Evolutionary conservation across 2,888 invertebrate genomes (phyloP).

Genomic region (Nephrotoma guestfalica): DNA sequence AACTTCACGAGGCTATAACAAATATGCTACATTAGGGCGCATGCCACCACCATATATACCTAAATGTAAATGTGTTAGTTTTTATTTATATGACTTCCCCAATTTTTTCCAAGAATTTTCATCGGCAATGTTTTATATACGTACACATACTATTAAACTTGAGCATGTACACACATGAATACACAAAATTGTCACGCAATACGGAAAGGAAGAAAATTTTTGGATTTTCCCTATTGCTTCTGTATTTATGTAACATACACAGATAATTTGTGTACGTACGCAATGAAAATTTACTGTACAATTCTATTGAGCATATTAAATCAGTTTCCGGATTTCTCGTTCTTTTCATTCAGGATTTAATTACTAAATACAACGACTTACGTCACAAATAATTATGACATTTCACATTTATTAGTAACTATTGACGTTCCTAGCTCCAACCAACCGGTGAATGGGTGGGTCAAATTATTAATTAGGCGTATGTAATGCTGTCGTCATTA

Average conservation of each 20-base stretch:
- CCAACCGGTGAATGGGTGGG: background rate
- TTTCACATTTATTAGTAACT: background rate
- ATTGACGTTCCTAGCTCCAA: background rate
- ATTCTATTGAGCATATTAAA: background rate
- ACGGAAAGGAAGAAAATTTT: background rate
- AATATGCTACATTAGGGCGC: background rate
- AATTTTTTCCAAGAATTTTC: background rate
- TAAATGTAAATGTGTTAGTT: background rate
- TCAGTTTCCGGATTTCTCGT: background rate
- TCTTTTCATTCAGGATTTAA: background rate
- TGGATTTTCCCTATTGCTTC: background rate
- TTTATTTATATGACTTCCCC: background rate
- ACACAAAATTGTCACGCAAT: background rate
- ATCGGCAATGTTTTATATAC: background rate
- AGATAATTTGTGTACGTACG: background rate
- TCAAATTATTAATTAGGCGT: background rate
- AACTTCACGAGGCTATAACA: background rate
- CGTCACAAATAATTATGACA: background rate
- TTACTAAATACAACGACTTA: background rate
- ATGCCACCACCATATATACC: background rate
- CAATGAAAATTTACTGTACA: background rate
- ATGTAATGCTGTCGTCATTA: background rate
- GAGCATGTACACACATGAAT: background rate
- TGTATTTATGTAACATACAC: background rate
- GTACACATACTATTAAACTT: background rate